Conservation (phyloP, 2,888 invertebrate genomes). For the Coleophora deauratella region DNA sequence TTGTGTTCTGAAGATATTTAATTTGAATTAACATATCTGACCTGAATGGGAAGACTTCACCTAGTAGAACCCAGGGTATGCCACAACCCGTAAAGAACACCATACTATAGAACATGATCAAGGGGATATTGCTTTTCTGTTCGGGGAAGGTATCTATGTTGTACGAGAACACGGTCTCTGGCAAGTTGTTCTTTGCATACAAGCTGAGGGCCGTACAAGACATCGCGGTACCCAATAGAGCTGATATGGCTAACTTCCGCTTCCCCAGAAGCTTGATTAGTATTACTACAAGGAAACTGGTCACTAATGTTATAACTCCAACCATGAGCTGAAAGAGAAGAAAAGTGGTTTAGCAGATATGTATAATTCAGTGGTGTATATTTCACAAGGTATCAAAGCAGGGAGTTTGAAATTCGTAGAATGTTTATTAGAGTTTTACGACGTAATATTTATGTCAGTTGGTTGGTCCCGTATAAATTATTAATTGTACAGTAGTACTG, state of each 20-base stretch:
- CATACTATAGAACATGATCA: slow-evolving; percentile 51
- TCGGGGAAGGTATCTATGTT: slow-evolving; percentile 47
- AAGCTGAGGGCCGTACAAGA: slow-evolving; percentile 53
- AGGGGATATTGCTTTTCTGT: slow-evolving; percentile 48
- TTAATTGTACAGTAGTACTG: too few relatives aligned
- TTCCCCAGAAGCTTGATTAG: slow-evolving; percentile 61
- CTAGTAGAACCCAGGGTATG: slow-evolving; percentile 71
- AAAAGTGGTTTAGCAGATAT: background rate
- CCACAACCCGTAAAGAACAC: slow-evolving; percentile 51
- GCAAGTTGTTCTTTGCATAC: slow-evolving; percentile 49
- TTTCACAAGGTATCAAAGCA: too few relatives aligned
- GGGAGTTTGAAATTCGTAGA: too few relatives aligned
- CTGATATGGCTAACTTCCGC: slow-evolving; percentile 55
- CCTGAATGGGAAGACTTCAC: slow-evolving; percentile 75
- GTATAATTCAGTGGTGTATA: too few relatives aligned
- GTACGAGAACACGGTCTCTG: slow-evolving; percentile 55
- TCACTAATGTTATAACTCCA: slow-evolving; percentile 58
- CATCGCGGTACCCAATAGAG: slow-evolving; percentile 52
- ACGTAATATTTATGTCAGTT: too few relatives aligned
- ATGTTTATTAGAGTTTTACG: too few relatives aligned
- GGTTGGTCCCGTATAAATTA: too few relatives aligned
- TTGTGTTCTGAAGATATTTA: too few relatives aligned
- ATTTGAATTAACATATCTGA: too few relatives aligned
- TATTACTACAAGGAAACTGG: slow-evolving; percentile 47
- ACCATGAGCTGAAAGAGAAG: slow-evolving; percentile 50